phyloP scores from a whole-genome alignment of 2,113 vertebrate genomes.

The Cyanoramphus novaezelandiae region DNA sequence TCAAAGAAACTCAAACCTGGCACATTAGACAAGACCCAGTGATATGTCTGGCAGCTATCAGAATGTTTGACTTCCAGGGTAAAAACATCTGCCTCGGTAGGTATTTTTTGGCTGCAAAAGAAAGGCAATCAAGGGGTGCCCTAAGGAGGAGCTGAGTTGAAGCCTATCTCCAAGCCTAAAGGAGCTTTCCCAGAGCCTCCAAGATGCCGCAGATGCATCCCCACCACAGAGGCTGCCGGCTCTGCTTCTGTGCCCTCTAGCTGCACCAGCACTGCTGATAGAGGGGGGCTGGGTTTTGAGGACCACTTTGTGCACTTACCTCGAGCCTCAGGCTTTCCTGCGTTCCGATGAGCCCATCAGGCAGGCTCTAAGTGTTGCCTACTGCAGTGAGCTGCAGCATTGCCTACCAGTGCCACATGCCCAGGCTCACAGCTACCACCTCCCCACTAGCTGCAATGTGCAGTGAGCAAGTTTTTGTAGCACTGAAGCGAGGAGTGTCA shows the following conservation, averaged over 20 bases:
- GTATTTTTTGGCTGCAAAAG: not conserved
- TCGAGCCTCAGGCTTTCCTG: not conserved
- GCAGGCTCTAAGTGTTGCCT: not conserved
- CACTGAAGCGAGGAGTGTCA: not conserved
- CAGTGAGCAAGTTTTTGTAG: not conserved
- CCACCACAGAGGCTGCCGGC: not conserved
- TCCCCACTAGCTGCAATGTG: not conserved
- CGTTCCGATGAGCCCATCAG: fast-evolving
- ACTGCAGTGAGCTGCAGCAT: not conserved
- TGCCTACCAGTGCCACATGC: fast-evolving
- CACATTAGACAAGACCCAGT: not conserved
- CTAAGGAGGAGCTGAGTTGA: not conserved
- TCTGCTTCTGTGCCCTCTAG: not conserved
- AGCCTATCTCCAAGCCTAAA: not conserved
- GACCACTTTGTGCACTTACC: not conserved
- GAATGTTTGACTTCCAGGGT: not conserved
- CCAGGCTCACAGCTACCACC: not conserved
- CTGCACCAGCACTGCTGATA: not conserved
- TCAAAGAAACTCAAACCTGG: conserved; percentile 37
- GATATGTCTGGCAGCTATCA: not conserved
- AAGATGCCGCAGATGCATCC: not conserved
- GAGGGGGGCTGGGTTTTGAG: not conserved
- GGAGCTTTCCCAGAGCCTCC: not conserved
- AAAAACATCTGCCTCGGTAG: not conserved
- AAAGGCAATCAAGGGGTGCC: not conserved